Evolutionary conservation across 2,113 vertebrate genomes (phyloP).

Genomic region (Hippocampus mohnikei): DNA sequence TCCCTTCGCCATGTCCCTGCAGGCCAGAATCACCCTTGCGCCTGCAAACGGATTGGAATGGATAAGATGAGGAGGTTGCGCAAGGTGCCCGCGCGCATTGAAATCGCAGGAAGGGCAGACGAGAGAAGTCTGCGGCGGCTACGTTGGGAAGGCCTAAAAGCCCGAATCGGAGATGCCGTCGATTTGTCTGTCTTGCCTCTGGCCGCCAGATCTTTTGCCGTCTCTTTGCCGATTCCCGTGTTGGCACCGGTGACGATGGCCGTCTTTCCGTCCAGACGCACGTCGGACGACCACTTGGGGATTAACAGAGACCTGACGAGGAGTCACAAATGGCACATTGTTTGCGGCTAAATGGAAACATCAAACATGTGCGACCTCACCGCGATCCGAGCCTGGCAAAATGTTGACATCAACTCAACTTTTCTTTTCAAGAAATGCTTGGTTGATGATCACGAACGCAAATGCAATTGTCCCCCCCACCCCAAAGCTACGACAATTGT

Average conservation of each 20-base stretch:
- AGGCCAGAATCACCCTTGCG: slow-evolving; percentile 68
- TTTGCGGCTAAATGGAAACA: neutral
- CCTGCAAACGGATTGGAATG: slow-evolving; percentile 38
- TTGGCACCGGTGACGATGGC: slow-evolving; percentile 71
- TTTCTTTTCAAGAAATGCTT: too few species aligned
- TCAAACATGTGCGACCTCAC: too few species aligned
- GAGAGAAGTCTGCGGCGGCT: too few species aligned
- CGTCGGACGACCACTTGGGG: slow-evolving; percentile 63
- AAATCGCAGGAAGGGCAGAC: neutral
- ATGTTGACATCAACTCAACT: too few species aligned
- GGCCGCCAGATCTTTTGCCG: slow-evolving; percentile 64
- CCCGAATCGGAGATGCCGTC: neutral
- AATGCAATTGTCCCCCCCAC: too few species aligned
- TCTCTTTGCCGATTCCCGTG: slow-evolving; percentile 74
- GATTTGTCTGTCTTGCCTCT: slow-evolving; percentile 55
- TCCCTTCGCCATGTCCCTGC: slow-evolving; percentile 66
- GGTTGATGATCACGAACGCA: too few species aligned
- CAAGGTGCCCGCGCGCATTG: slow-evolving; percentile 10
- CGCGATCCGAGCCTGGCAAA: too few species aligned
- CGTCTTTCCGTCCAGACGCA: slow-evolving; percentile 68
- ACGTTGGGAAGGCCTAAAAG: neutral
- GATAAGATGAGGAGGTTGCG: neutral
- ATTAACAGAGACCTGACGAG: slow-evolving; percentile 54
- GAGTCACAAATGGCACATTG: neutral
- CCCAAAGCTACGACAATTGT: neutral